These are phyloP conservation scores for Procavia capensis DNA, from an alignment of 2,113 vertebrate species.

Conservation along the genomic window DNA sequence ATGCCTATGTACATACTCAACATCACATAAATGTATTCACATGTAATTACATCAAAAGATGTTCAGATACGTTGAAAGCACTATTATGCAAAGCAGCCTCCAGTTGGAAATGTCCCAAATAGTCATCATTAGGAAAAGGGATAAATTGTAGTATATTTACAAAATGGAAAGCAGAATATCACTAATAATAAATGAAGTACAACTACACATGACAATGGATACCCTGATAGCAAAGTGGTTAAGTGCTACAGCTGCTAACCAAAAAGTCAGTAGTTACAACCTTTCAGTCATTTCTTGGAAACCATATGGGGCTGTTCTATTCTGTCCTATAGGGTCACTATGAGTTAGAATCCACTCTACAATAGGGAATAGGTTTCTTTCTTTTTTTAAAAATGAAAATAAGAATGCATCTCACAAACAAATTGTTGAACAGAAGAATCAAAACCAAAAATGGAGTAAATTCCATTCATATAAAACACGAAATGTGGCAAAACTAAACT, in stretches of 20 bases:
- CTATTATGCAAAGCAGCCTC: constrained; percentile 26
- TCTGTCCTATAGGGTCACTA: too few species aligned
- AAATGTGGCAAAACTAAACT: neutral
- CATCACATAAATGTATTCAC: neutral
- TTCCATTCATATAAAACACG: neutral
- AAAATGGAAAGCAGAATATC: neutral
- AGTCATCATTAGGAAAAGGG: neutral
- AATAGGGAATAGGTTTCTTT: too few species aligned
- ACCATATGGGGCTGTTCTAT: too few species aligned
- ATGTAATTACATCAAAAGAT: neutral
- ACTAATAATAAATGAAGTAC: neutral
- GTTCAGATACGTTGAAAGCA: neutral
- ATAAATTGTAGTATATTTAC: neutral
- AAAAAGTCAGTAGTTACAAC: too few species aligned
- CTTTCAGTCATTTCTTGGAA: too few species aligned
- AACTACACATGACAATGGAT: neutral
- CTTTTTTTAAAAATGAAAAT: too few species aligned
- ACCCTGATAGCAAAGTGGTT: too few species aligned
- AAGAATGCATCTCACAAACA: neutral
- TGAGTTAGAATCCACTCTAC: too few species aligned
- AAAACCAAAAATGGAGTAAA: neutral
- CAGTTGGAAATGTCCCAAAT: neutral
- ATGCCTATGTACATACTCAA: neutral
- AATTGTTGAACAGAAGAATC: neutral
- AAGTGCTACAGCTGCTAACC: too few species aligned